Evolutionary conservation across 92 coral and sea anemone species (phyloP), one percentile per base, ranked within the genome.

Genomic region (Plumapathes pennacea): DNA sequence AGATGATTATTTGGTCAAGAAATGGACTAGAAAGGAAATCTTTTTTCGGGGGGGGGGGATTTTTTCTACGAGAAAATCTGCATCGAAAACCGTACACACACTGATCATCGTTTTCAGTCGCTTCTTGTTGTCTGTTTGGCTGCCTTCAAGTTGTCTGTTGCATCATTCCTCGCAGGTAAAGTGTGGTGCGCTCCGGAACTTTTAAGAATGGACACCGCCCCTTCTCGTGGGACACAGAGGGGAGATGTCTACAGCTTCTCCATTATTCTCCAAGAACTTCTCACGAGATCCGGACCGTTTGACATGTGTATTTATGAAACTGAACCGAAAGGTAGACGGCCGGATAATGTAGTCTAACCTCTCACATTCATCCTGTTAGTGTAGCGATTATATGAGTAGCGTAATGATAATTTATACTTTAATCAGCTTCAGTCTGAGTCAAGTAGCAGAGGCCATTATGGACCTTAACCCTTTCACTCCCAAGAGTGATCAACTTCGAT

Each of bases 191-290:
- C 99, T 5, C 99, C 99, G 11, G 99, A 94, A 37, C 80, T 84
- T 25, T 54, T 94, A n/a, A 77, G 99, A 20, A 43, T 65, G 67
- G 76, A 67, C 26, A 57, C 31, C 1, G 67, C 63, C 0, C 77
- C 77, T n/a, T 45, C 68, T 36, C 71, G 57, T 37, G 99, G 99
- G 3, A 89, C 99, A 21, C 96, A 70, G 19, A 88, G 89, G 40
- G 99, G 99, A 48, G 99, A 94, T 71, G 94, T 94, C 12, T 94
- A 94, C 78, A 89, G 99, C 65, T 94, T 94, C 58, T 71, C 84
- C 10, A 89, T 94, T 20, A 80, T 94, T 25, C 84, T 90, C 28
- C 96, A 94, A 50, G 99, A 94, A 64, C 61, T 94, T 37, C 81
- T 83, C 32, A 94, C 99, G 30, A 64, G 96, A 34, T 87, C 96